Conservation (phyloP, 2,888 invertebrate genomes). For the Apotomis turbidana region DNA sequence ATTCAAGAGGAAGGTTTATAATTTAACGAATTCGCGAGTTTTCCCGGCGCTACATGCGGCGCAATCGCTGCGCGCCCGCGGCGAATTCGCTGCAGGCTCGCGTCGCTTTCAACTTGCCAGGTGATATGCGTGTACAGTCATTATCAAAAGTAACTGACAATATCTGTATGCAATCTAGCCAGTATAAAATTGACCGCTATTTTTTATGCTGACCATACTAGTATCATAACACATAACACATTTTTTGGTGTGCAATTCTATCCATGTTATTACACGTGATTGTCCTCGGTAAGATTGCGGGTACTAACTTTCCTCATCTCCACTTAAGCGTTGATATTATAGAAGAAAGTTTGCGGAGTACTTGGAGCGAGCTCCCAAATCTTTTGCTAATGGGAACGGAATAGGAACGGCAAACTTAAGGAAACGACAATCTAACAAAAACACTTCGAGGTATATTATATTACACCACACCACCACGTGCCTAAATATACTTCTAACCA, state of each 20-base stretch:
- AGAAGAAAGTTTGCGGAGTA: constrained; percentile 28
- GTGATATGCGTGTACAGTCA: too few relatives aligned
- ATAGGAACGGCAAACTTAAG: constrained; percentile 15
- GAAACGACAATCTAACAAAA: background rate
- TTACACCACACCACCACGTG: background rate
- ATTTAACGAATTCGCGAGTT: too few relatives aligned
- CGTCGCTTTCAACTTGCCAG: too few relatives aligned
- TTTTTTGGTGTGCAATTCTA: background rate
- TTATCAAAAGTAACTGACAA: too few relatives aligned
- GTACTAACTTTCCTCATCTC: constrained; percentile 29
- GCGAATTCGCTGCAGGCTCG: too few relatives aligned
- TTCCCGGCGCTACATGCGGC: too few relatives aligned
- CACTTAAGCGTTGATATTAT: constrained; percentile 33
- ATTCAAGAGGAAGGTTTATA: too few relatives aligned
- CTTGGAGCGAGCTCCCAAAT: constrained; percentile 26
- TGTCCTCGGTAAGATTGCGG: constrained; percentile 18
- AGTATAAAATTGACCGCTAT: too few relatives aligned
- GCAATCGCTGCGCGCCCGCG: too few relatives aligned
- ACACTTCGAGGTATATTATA: background rate
- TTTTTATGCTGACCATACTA: too few relatives aligned
- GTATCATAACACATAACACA: background rate
- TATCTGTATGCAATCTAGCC: too few relatives aligned
- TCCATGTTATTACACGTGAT: constrained; percentile 2
- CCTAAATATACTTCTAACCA: background rate
- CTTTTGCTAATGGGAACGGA: constrained; percentile 27